These are phyloP conservation scores for Chrysotoxum bicinctum DNA, from an alignment of 2,888 invertebrate genomes.

Conservation along the genomic window DNA sequence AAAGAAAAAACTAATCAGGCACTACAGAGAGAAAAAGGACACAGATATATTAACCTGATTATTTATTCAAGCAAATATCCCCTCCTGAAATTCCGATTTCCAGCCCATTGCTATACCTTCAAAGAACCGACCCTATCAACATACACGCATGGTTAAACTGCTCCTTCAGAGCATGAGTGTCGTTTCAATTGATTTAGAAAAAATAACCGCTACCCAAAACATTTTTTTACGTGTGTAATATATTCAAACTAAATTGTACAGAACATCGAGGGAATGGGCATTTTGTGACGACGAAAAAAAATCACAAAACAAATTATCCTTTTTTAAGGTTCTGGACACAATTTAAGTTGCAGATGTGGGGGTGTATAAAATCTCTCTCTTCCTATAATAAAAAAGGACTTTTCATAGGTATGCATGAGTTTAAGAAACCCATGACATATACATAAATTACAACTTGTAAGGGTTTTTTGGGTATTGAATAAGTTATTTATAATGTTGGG, in stretches of 20 bases:
- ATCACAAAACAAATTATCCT: not conserved
- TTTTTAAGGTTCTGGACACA: not conserved
- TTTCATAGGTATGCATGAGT: not conserved
- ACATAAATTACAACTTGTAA: not conserved
- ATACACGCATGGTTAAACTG: conserved; percentile 30
- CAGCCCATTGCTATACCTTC: not conserved
- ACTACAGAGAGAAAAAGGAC: not conserved
- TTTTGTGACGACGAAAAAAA: conserved; percentile 9
- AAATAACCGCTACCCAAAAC: conserved; percentile 23
- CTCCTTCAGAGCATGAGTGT: conserved; percentile 41
- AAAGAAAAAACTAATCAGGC: conserved; percentile 13
- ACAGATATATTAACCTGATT: conserved; percentile 29
- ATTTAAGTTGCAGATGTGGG: too few relatives aligned
- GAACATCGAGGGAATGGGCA: conserved; percentile 38
- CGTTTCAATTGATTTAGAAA: conserved; percentile 39
- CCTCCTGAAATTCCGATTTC: conserved; percentile 15
- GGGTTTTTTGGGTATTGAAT: conserved; percentile 29
- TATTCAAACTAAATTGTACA: conserved; percentile 51
- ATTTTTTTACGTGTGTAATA: conserved; percentile 2
- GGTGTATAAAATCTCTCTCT: too few relatives aligned
- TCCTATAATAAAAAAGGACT: conserved; percentile 11
- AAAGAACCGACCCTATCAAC: conserved; percentile 31
- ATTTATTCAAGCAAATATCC: conserved; percentile 45
- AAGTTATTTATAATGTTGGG: conserved; percentile 21
- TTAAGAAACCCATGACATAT: not conserved